Evolutionary conservation across 2,888 invertebrate genomes (phyloP), one percentile per base, ranked within the genome.

Genomic region (Heterodera filipjevi): DNA sequence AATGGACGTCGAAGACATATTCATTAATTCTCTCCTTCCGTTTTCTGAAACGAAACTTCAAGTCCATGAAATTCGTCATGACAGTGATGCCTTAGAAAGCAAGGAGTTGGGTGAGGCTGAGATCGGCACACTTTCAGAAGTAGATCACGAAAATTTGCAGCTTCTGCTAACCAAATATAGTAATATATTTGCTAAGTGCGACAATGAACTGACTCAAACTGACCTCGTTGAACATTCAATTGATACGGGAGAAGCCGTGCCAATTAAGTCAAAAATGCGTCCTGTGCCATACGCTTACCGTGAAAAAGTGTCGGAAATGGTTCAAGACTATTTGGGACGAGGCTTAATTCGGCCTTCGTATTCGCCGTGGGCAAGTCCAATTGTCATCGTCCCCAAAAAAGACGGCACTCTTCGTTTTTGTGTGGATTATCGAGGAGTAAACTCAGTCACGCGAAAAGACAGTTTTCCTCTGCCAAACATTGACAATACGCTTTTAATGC

Each of bases 371-470:
- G 82, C 86, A 14, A 83, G 87, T 1, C 90, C 89, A 0, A 83
- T 89, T 6, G 87, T 90, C 3, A 73, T 90, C 1, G 89, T 89
- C 1, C 82, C 82, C 27, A 90, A 90, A 82, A 89, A 89, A 79
- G 83, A 85, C 66, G 49, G 33, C 3, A 64, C 46, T 14, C 66
- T 84, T 0, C 44, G 85, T 22, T 72, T 84, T 44, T 85, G 85
- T 59, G 79, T 85, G 14, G 85, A 86, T 72, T 86, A 79, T 66
- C 30, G 85, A 12, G 74, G 73, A 49, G 33, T 86, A 22, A 86
- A 86, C 64, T 73, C 73, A 12, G 72, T 82, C 0, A 81, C 82
- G 2, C 70, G 68, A 33, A 16, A 64, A 2, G 84, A 85, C 76
- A 79, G 81, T 1, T 82, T 80, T 68, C 85, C 85, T 10, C 71